Evolutionary conservation across 1,140 invertebrate genomes (phyloP), one percentile per base, ranked within the genome.

Genomic region (Danaus melanippus): DNA sequence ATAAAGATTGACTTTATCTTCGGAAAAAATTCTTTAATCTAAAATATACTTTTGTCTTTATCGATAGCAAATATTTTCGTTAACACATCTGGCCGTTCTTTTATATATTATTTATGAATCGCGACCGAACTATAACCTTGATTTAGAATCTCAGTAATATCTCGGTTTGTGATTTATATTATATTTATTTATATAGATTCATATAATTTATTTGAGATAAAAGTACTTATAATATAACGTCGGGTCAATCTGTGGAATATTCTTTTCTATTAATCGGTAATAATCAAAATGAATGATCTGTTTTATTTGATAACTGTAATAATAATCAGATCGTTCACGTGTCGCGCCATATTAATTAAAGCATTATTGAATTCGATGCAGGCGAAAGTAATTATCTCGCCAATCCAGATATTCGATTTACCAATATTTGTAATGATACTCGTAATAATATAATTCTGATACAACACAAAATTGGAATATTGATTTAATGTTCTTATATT

Each of bases 71-170:
- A 70, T 71, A 69, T 70, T 72, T 71, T 67, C 65, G 61, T 58
- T 64, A 65, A 58, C 69, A 67, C 69, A 73, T 74, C 69, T 73
- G 71, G 64, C 53, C 58, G 71, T 60, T 62, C 57, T 60, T 69
- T 60, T 50, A 74, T 64, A 74, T 79, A 76, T 84, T 82, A 84
- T 79, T 77, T 80, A 80, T 80, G 66, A 79, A 73, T 67, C 66
- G 51, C 48, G 55, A 55, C 66, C 60, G 62, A 63, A 69, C 66
- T 64, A 62, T 69, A 62, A 68, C 72, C 69, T 79, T 76, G 69
- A 73, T 71, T 74, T 57, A 62, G 64, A 67, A 73, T 69, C 58
- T 71, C 66, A 63, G 67, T 67, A 65, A 74, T 71, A 76, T 74
- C 63, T 61, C 53, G 65, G 61, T 58, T 62, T 56, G 42, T 56